Evolutionary conservation across 2,888 invertebrate species (phyloP).

Genomic region (Oscheius sp.): DNA sequence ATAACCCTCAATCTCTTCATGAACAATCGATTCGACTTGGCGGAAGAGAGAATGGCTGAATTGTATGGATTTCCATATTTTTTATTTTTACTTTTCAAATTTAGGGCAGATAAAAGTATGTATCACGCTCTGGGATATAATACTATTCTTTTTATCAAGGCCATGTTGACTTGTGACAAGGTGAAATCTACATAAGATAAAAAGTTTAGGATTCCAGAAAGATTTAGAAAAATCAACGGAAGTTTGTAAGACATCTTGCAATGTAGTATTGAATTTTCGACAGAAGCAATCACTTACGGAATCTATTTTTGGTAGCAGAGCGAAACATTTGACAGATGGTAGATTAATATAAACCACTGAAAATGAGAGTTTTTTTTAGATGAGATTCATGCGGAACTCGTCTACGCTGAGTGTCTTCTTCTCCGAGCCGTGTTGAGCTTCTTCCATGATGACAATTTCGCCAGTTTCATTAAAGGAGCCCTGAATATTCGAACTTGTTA

Average conservation of each 20-base stretch:
- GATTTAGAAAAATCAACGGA: slow-evolving; percentile 63
- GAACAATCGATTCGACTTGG: slow-evolving; percentile 87
- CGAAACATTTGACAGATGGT: slow-evolving; percentile 26
- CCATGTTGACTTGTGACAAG: slow-evolving; percentile 89
- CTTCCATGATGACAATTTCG: slow-evolving; percentile 90
- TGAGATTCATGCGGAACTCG: slow-evolving; percentile 85
- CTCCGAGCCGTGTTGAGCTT: slow-evolving; percentile 89
- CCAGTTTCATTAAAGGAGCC: slow-evolving; percentile 90
- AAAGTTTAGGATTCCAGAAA: slow-evolving; percentile 35
- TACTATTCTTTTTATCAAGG: slow-evolving; percentile 89
- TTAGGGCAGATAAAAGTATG: slow-evolving; percentile 82
- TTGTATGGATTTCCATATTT: slow-evolving; percentile 75
- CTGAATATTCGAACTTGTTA: slow-evolving; percentile 90
- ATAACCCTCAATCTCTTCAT: slow-evolving; percentile 87
- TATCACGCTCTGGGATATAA: slow-evolving; percentile 90
- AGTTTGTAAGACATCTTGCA: slow-evolving; percentile 48
- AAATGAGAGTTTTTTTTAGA: slow-evolving; percentile 43
- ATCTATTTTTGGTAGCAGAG: slow-evolving; percentile 47
- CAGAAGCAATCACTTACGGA: slow-evolving; percentile 54
- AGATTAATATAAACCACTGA: background rate
- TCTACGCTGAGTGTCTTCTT: slow-evolving; percentile 89
- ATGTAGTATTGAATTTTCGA: slow-evolving; percentile 58
- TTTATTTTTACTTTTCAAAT: background rate
- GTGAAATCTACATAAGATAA: slow-evolving; percentile 67
- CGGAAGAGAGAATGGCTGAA: slow-evolving; percentile 82